phyloP scores from a whole-genome alignment of 2,888 invertebrate species.

The Campoplex capitator region DNA sequence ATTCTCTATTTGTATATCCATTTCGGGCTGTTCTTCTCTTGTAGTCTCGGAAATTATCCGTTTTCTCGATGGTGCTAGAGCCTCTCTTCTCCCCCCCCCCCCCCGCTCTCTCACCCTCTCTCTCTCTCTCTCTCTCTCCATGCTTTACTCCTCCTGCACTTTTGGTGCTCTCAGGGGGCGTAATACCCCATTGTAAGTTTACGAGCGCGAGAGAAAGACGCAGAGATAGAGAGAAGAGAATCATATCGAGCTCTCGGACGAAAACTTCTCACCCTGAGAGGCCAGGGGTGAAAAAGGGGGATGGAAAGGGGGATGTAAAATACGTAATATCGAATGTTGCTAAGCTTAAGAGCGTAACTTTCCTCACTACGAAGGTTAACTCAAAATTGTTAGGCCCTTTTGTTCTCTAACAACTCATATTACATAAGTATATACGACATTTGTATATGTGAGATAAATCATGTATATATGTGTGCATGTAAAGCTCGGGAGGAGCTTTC shows the following conservation, averaged over 20 bases:
- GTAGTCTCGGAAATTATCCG: conserved; percentile 47
- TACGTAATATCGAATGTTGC: conserved; percentile 39
- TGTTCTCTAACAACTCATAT: not conserved
- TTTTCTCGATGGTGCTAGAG: conserved; percentile 46
- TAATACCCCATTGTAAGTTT: conserved; percentile 61
- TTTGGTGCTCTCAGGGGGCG: conserved; percentile 21
- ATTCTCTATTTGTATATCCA: conserved; percentile 34
- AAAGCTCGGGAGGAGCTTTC: conserved; percentile 37
- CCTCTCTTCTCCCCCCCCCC: not conserved
- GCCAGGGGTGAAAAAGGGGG: not conserved
- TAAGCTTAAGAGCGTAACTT: conserved; percentile 23
- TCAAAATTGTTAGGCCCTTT: not conserved
- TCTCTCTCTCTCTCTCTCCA: not conserved
- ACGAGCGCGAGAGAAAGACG: conserved; percentile 38
- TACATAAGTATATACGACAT: not conserved
- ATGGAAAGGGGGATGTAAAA: conserved; percentile 41
- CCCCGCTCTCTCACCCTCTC: not conserved
- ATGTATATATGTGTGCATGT: conserved; percentile 5
- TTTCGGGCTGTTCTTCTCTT: conserved; percentile 22
- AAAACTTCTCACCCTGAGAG: conserved; percentile 53
- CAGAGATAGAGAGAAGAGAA: conserved; percentile 14
- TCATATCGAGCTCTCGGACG: conserved; percentile 63
- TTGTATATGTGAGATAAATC: conserved; percentile 1
- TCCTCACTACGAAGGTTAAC: not conserved
- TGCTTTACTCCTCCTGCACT: conserved; percentile 7